These are phyloP conservation scores for Megastigmus dorsalis DNA, from an alignment of 2,888 invertebrate genomes.

Conservation along the genomic window DNA sequence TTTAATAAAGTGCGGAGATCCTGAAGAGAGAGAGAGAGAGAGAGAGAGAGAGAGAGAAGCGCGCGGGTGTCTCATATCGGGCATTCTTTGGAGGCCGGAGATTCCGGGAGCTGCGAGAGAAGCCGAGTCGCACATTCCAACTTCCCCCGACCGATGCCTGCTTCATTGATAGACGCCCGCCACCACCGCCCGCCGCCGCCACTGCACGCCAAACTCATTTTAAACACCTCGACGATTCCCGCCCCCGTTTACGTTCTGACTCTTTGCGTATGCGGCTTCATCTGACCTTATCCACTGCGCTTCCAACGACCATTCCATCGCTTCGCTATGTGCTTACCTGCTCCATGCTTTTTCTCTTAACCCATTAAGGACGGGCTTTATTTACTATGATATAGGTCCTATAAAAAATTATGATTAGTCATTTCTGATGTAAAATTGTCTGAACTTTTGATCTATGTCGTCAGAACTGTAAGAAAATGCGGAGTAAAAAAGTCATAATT, in stretches of 20 bases:
- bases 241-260: neutral
- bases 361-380: too few species aligned
- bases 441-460: too few species aligned
- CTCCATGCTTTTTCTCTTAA: too few species aligned
- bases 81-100: constrained; percentile 67
- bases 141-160: constrained; percentile 55
- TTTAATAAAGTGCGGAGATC: too few species aligned
- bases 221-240: constrained; percentile 38
- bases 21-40: neutral
- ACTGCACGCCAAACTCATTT: constrained; percentile 24
- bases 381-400: too few species aligned
- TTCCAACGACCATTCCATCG: too few species aligned
- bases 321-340: too few species aligned
- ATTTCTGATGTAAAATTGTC: too few species aligned
- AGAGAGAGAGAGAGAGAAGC: neutral
- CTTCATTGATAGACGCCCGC: constrained; percentile 59
- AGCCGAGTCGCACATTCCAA: constrained; percentile 59
- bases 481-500: too few species aligned
- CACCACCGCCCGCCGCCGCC: constrained; percentile 29
- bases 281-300: too few species aligned
- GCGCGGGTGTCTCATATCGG: constrained; percentile 65
- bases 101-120: constrained; percentile 60
- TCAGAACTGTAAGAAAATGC: too few species aligned
- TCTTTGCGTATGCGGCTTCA: neutral
- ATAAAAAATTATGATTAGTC: too few species aligned